These are phyloP conservation scores for Andinoacara biseriatus DNA, from an alignment of 2,113 vertebrate species.

Conservation along the genomic window DNA sequence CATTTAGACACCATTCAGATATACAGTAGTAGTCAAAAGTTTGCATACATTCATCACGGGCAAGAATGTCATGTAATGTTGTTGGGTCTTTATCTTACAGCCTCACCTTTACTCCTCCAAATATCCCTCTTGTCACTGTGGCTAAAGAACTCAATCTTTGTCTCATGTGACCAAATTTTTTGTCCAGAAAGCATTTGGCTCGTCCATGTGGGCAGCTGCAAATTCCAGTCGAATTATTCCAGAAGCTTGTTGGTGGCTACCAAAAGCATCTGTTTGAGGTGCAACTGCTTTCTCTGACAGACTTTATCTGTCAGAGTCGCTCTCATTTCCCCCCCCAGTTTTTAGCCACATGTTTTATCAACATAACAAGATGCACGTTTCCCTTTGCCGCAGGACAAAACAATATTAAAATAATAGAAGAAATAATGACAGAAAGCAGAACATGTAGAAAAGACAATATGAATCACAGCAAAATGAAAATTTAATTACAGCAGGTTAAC, in stretches of 20 bases:
- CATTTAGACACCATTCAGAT: no score
- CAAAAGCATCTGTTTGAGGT: not conserved
- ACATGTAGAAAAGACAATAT: not conserved
- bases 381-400: constrained; percentile 25
- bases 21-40: no score
- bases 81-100: no score
- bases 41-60: no score
- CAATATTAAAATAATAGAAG: constrained; percentile 10
- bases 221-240: no score
- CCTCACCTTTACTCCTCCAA: no score
- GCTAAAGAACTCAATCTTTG: no score
- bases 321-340: not conserved
- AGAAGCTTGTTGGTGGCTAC: not conserved
- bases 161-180: no score
- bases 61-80: no score
- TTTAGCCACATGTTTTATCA: constrained; percentile 10
- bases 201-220: no score
- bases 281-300: not conserved
- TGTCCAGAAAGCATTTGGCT: no score
- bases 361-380: constrained; percentile 4
- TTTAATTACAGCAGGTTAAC: not conserved
- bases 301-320: not conserved
- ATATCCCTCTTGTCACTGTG: no score
- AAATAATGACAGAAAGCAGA: not conserved
- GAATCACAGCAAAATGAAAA: constrained; percentile 4